A percentile compares a stretch with the other conserved stretches of the same genome.
phyloP scores from a whole-genome alignment of 2,888 invertebrate species.

The Augochlorella aurata region DNA sequence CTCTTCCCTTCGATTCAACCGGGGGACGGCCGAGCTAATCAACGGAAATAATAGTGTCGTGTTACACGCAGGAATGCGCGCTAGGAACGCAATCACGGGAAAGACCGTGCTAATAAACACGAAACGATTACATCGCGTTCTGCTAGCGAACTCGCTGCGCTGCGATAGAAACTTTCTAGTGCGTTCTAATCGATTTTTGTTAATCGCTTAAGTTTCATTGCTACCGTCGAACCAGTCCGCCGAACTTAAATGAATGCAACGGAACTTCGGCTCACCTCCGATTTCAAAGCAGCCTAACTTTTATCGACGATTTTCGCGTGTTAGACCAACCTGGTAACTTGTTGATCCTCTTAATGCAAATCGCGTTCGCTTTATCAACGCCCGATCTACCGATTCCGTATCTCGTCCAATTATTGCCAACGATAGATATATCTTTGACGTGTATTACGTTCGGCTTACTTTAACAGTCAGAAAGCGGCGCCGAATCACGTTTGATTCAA shows the following conservation, averaged over 20 bases:
- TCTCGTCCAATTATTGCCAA: neutral
- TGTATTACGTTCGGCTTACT: too few relatives aligned
- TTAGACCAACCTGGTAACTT: conserved; percentile 12
- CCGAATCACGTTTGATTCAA: too few relatives aligned
- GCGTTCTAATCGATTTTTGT: conserved; percentile 45
- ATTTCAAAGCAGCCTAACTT: conserved; percentile 36
- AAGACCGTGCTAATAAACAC: conserved; percentile 15
- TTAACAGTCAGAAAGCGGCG: too few relatives aligned
- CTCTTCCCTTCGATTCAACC: neutral
- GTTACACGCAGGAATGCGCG: neutral
- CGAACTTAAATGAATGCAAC: conserved; percentile 37
- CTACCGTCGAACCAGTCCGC: conserved; percentile 32
- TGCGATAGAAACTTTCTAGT: conserved; percentile 25
- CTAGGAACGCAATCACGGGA: conserved; percentile 7
- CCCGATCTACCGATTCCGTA: too few relatives aligned
- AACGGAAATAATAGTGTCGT: neutral
- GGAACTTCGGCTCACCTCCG: conserved; percentile 24
- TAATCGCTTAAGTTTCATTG: conserved; percentile 47
- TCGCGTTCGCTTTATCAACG: conserved; percentile 7
- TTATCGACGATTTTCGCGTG: conserved; percentile 10
- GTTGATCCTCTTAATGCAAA: conserved; percentile 14
- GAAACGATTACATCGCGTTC: conserved; percentile 11
- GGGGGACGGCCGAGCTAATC: neutral
- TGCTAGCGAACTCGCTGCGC: neutral
- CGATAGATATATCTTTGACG: neutral